phyloP scores from a whole-genome alignment of 2,113 vertebrate species.

The Dermatemys mawii region DNA sequence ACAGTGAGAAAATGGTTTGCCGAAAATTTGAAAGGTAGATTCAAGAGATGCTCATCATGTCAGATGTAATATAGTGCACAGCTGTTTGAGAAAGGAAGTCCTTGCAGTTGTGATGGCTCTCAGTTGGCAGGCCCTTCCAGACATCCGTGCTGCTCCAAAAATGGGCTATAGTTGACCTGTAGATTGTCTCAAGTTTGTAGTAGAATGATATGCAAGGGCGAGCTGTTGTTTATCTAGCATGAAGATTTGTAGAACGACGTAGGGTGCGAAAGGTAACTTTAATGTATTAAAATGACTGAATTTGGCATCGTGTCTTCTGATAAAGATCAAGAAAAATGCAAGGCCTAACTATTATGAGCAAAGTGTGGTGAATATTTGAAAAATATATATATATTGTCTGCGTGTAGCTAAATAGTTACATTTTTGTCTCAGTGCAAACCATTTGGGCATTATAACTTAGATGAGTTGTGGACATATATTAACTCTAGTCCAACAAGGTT shows the following conservation, averaged over 20 bases:
- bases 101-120: constrained; percentile 75
- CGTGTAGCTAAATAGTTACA: fast-evolving
- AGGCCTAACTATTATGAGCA: fast-evolving
- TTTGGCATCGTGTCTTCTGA: background rate
- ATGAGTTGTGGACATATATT: fast-evolving
- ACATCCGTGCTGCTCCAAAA: constrained; percentile 73
- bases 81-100: constrained; percentile 78
- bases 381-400: background rate
- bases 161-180: constrained; percentile 78
- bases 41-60: constrained; percentile 80
- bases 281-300: fast-evolving
- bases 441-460: fast-evolving
- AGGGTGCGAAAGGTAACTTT: fast-evolving
- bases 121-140: constrained; percentile 74
- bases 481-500: background rate
- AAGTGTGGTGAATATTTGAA: background rate
- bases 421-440: background rate
- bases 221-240: background rate
- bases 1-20: constrained; percentile 88
- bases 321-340: background rate
- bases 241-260: background rate
- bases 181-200: constrained; percentile 70
- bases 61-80: constrained; percentile 85
- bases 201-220: constrained; percentile 19
- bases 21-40: constrained; percentile 86